A percentile compares a stretch with the other conserved stretches of the same genome.
Evolutionary conservation across 2,888 invertebrate genomes (phyloP).

Genomic region (Ischnus inquisitorius): DNA sequence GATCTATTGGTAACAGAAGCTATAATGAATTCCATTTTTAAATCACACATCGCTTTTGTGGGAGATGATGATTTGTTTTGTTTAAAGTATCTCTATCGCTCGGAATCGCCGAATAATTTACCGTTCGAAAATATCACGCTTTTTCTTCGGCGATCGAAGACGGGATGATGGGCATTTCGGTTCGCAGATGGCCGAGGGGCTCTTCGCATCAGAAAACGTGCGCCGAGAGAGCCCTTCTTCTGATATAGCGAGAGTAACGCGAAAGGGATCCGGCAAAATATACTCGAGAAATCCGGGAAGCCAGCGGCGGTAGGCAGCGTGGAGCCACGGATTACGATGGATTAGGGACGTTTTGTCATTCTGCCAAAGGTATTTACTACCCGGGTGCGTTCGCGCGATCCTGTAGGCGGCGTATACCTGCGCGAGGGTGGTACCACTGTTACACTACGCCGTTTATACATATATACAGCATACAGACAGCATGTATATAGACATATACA

Average conservation of each 20-base stretch:
- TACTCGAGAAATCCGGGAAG: conserved; percentile 70
- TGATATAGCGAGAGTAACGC: conserved; percentile 1
- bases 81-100: too few species aligned
- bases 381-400: conserved; percentile 59
- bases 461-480: not conserved
- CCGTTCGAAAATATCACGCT: conserved; percentile 23
- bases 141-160: conserved; percentile 10
- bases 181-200: conserved; percentile 47
- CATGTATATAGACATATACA: conserved; percentile 20
- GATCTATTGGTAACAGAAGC: too few species aligned
- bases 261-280: conserved; percentile 54
- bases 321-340: conserved; percentile 71
- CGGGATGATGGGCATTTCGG: conserved; percentile 28
- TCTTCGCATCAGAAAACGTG: conserved; percentile 29
- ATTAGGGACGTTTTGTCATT: conserved; percentile 73
- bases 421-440: conserved; percentile 29
- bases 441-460: not conserved
- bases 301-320: conserved; percentile 59
- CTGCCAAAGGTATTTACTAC: conserved; percentile 73
- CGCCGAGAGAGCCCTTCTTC: conserved; percentile 1
- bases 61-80: too few species aligned
- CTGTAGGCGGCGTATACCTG: conserved; percentile 34
- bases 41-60: too few species aligned
- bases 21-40: too few species aligned
- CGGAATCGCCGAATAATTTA: not conserved